Conservation (phyloP, 1,140 invertebrate species). For the Drosophila navojoa region DNA sequence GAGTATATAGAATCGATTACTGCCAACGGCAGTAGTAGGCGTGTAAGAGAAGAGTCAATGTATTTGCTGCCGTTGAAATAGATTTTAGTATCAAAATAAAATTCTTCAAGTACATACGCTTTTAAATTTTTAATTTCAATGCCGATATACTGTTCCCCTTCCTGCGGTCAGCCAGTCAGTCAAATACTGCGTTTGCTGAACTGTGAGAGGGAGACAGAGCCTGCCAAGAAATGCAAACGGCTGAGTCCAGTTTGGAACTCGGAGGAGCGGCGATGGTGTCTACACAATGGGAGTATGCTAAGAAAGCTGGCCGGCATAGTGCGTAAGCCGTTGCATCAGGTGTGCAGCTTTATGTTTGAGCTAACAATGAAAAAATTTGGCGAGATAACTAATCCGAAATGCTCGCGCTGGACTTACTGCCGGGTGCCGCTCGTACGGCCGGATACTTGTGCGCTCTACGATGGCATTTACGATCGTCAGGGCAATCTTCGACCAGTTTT, state of each 20-base stretch:
- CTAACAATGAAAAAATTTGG: conserved; percentile 51
- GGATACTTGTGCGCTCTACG: conserved; percentile 45
- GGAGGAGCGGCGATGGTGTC: conserved; percentile 33
- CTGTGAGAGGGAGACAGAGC: background rate
- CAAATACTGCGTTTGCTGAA: background rate
- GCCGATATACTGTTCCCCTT: conserved; percentile 17
- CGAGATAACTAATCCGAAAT: conserved; percentile 40
- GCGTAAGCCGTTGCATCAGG: conserved; percentile 8
- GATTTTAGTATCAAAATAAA: background rate
- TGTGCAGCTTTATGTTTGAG: conserved; percentile 38
- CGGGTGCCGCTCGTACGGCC: conserved; percentile 42
- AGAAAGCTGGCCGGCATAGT: conserved; percentile 16
- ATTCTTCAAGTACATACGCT: background rate
- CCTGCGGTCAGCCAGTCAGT: conserved; percentile 5
- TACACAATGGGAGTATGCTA: conserved; percentile 16
- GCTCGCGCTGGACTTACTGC: conserved; percentile 28
- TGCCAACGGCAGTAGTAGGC: too few relatives aligned
- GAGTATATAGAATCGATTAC: too few relatives aligned
- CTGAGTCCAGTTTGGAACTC: background rate
- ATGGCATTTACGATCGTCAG: conserved; percentile 37
- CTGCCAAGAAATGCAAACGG: background rate
- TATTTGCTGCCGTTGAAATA: too few relatives aligned
- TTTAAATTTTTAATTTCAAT: conserved; percentile 12
- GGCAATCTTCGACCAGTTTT: conserved; percentile 40
- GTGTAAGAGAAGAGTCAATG: too few relatives aligned